Conservation (phyloP, 1,140 invertebrate species). For the Pomacea maculata region DNA sequence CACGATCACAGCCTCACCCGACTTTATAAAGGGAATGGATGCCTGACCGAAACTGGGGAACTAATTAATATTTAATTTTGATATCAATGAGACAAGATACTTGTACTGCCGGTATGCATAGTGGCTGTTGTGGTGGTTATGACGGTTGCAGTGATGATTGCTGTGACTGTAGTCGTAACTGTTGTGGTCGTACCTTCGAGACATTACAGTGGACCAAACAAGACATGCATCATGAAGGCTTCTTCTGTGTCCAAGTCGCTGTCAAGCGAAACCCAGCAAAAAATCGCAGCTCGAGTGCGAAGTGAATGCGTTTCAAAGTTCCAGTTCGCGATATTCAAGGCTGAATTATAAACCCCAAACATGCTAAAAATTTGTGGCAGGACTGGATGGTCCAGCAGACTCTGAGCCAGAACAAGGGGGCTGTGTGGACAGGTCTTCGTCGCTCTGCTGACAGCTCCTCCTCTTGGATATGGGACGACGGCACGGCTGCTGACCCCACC, state of each 20-base stretch:
- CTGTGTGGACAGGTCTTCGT: constrained; percentile 10
- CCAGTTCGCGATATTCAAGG: background rate
- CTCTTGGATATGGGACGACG: constrained; percentile 5
- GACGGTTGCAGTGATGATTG: too few species aligned
- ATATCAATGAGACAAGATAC: background rate
- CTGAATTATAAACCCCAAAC: background rate
- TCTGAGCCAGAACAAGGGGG: background rate
- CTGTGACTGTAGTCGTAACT: too few species aligned
- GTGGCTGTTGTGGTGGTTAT: background rate
- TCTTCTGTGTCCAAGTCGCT: background rate
- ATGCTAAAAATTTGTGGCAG: background rate
- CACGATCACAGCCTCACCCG: background rate
- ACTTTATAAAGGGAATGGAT: background rate
- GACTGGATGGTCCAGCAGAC: background rate
- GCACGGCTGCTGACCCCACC: background rate
- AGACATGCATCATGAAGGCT: background rate
- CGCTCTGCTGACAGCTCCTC: background rate
- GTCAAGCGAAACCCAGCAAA: too few species aligned
- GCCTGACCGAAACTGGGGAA: too few species aligned
- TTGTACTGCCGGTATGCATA: background rate
- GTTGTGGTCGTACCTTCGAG: background rate
- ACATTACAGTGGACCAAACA: background rate
- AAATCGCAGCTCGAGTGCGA: background rate
- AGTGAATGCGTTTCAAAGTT: background rate
- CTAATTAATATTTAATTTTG: too few species aligned